phyloP scores from a whole-genome alignment of 2,797 vertebrate genomes.

The Halcyon chelicuti region DNA sequence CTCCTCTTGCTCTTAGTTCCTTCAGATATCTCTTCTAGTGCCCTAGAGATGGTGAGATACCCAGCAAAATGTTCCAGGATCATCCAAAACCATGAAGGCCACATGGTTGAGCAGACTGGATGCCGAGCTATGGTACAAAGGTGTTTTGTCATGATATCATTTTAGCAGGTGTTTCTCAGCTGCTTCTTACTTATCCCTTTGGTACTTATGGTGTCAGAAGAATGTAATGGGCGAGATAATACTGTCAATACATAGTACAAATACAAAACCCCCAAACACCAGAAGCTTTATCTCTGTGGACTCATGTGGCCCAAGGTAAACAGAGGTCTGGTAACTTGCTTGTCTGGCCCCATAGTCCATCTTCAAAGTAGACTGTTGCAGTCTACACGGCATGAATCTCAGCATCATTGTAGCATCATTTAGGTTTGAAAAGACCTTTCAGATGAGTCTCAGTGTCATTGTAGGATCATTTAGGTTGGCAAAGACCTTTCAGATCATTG shows the following conservation, averaged over 20 bases:
- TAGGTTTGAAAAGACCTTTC: background rate
- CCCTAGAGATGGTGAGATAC: background rate
- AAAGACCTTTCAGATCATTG: background rate
- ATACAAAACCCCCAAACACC: background rate
- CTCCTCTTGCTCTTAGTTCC: background rate
- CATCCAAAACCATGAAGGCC: background rate
- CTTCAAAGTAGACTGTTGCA: background rate
- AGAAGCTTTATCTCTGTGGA: background rate
- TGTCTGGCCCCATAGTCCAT: background rate
- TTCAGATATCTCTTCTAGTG: background rate
- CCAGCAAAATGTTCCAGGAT: background rate
- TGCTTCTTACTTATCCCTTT: background rate
- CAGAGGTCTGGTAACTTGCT: background rate
- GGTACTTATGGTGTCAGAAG: background rate
- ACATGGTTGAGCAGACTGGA: background rate
- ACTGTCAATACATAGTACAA: background rate
- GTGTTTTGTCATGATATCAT: background rate
- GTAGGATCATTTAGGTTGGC: background rate
- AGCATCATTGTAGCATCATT: background rate
- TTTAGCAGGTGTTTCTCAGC: conserved; percentile 20
- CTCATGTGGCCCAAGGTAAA: background rate
- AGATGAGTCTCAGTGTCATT: background rate
- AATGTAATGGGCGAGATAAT: background rate
- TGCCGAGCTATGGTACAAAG: background rate
- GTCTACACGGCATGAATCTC: background rate